These are phyloP conservation scores for Lerista edwardsae DNA, from an alignment of 2,797 vertebrate species.

Conservation along the genomic window DNA sequence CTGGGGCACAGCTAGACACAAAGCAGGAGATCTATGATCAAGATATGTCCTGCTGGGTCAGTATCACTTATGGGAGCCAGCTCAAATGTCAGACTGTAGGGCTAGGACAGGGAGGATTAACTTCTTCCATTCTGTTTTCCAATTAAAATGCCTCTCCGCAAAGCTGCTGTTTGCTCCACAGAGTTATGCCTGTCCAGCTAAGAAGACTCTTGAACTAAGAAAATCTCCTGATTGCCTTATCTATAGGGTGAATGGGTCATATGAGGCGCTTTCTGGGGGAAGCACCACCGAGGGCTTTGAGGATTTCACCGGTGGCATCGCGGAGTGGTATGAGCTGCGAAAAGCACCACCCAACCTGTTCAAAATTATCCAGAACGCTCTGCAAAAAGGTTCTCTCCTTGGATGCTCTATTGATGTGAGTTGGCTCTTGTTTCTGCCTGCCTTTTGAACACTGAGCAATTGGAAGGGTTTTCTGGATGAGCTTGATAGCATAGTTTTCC, in stretches of 20 bases:
- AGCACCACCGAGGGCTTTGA: constrained; percentile 90
- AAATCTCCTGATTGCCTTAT: background rate
- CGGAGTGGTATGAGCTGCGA: constrained; percentile 84
- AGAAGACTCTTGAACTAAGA: background rate
- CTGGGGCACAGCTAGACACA: too few species aligned
- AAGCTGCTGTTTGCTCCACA: background rate
- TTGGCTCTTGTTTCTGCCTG: constrained; percentile 23
- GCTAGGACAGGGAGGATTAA: too few species aligned
- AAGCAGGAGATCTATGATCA: too few species aligned
- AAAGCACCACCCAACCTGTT: constrained; percentile 82
- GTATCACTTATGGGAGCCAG: too few species aligned
- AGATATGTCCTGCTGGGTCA: too few species aligned
- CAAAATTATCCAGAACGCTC: constrained; percentile 86
- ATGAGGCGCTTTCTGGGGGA: constrained; percentile 89
- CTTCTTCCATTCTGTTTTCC: background rate
- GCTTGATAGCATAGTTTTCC: background rate
- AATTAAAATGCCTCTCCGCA: background rate
- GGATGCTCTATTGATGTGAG: constrained; percentile 90
- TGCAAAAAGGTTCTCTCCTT: constrained; percentile 87
- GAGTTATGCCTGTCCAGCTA: background rate
- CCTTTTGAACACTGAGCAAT: background rate
- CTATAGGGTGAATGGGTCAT: constrained; percentile 88
- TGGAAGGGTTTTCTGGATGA: background rate
- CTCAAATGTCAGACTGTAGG: too few species aligned
- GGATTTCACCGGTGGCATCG: constrained; percentile 92